phyloP scores from a whole-genome alignment of 2,888 invertebrate genomes.

The Ochropleura leucogaster region DNA sequence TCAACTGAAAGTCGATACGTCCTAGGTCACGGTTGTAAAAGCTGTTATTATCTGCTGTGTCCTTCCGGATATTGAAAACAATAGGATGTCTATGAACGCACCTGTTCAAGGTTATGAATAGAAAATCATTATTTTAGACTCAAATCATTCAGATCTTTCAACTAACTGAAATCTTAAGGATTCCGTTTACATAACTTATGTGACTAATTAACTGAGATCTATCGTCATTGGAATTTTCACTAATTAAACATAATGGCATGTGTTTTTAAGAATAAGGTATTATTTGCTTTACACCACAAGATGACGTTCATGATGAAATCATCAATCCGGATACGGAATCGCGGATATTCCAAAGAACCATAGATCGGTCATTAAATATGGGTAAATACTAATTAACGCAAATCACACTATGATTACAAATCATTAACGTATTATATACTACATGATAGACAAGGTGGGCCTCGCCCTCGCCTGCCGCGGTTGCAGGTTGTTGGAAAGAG shows the following conservation, averaged over 20 bases:
- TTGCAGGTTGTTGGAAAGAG: too few species aligned
- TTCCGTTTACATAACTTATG: not conserved
- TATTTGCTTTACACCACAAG: slow-evolving; percentile 8
- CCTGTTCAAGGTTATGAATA: not conserved
- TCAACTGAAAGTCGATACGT: slow-evolving; percentile 3
- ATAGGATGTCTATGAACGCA: not conserved
- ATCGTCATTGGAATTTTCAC: slow-evolving; percentile 13
- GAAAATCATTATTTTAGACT: slow-evolving; percentile 7
- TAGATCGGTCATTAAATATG: slow-evolving; percentile 16
- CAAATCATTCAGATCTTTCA: not conserved
- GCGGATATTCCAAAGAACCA: slow-evolving; percentile 51
- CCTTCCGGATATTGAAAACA: slow-evolving; percentile 14
- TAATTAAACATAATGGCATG: slow-evolving; percentile 6
- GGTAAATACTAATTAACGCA: slow-evolving; percentile 20
- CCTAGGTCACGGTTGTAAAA: slow-evolving; percentile 17
- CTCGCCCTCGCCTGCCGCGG: too few species aligned
- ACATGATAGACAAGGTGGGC: too few species aligned
- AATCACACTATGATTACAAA: slow-evolving; percentile 8
- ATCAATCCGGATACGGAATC: slow-evolving; percentile 43
- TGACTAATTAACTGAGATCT: not conserved
- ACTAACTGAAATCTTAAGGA: not conserved
- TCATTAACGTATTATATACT: slow-evolving; percentile 14
- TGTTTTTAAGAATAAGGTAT: slow-evolving; percentile 2
- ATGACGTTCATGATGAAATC: slow-evolving; percentile 43
- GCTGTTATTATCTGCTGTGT: slow-evolving; percentile 5